Base-by-base conservation (phyloP, 1,140 invertebrate species). In the Triops longicaudatus region DNA sequence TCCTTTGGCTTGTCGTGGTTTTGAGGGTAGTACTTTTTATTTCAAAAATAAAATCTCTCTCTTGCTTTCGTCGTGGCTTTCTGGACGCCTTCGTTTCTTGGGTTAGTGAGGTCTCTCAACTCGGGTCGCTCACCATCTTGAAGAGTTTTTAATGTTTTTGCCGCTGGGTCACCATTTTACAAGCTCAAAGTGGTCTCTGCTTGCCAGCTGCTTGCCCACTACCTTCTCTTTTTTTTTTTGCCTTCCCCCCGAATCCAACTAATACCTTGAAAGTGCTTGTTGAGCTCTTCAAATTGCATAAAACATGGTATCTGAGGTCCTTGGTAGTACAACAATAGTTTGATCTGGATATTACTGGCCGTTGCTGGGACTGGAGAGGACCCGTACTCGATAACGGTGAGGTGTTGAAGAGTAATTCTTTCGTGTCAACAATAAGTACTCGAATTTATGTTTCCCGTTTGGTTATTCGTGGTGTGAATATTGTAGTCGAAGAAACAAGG, bases 321-420 rank as follows among this genome's bases (percentile, higher is more conserved):
- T 22, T 22, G 10, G 44, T 17, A 12, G 10, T 9, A 22, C 14
- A 63, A 63, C 50, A 63, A 63, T 63, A 63, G 50, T 22, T 63
- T 22, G 31, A 37, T 63, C 50, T 17, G 50, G 50, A 63, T 63
- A 5, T 63, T 63, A 22, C 50, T n/a, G 31, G 31, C 31, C 31
- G 31, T 37, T 37, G 6, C 50, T 22, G 17, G 14, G 50, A 9
- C 50, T 22, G 50, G 50, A 14, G 5, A 63, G 44, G 14, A n/a
- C 50, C 50, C 50, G 50, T 63, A 63, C 50, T 63, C 50, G 50
- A 63, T 63, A 63, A 63, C 50, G 50, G 50, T 63, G 50, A 63
- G 10, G 50, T 63, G 50, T 63, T 22, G 6, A 63, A 17, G 50
- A 63, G 50, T 63, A 63, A 63, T 63, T 63, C 50, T 22, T 63